phyloP scores from a whole-genome alignment of 2,113 vertebrate species.

The Pholis gunnellus region DNA sequence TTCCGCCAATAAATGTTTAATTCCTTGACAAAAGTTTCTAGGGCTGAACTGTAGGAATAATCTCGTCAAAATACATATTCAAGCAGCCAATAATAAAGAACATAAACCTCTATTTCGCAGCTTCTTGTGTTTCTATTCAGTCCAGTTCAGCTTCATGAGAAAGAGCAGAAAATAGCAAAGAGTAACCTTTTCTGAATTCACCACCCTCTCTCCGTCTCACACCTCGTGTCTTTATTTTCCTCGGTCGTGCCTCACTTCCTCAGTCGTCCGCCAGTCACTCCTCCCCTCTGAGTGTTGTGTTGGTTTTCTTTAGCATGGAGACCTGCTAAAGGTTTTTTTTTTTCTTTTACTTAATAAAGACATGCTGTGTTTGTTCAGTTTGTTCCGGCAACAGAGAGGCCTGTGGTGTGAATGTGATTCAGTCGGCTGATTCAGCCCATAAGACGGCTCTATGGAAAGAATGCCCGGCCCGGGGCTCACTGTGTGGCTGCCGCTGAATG shows the following conservation, averaged over 20 bases:
- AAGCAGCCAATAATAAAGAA: not conserved
- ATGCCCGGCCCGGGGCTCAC: slow-evolving; percentile 54
- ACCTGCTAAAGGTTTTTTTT: slow-evolving; percentile 31
- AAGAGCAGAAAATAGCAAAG: slow-evolving; percentile 9
- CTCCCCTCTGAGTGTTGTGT: slow-evolving; percentile 12
- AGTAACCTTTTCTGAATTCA: slow-evolving; percentile 44
- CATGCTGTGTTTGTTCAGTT: slow-evolving; percentile 62
- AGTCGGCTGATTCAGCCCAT: slow-evolving; percentile 60
- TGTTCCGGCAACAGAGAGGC: slow-evolving; percentile 59
- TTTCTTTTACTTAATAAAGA: slow-evolving; percentile 59
- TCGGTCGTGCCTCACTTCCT: slow-evolving; percentile 38
- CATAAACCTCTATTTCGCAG: not conserved
- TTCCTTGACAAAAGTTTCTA: not conserved
- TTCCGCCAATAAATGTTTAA: not conserved
- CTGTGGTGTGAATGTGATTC: slow-evolving; percentile 67
- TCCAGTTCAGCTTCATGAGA: slow-evolving; percentile 22
- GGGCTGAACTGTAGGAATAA: not conserved
- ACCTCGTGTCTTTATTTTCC: slow-evolving; percentile 28
- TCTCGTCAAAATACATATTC: not conserved
- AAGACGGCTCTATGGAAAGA: slow-evolving; percentile 56
- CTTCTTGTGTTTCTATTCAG: not conserved
- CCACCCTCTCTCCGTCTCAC: slow-evolving; percentile 24
- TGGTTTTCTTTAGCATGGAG: slow-evolving; percentile 23
- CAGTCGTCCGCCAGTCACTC: slow-evolving; percentile 4
- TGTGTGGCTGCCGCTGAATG: slow-evolving; percentile 40